Evolutionary conservation across 2,797 vertebrate genomes (phyloP).

Genomic region (Pseudochirops corinnae): DNA sequence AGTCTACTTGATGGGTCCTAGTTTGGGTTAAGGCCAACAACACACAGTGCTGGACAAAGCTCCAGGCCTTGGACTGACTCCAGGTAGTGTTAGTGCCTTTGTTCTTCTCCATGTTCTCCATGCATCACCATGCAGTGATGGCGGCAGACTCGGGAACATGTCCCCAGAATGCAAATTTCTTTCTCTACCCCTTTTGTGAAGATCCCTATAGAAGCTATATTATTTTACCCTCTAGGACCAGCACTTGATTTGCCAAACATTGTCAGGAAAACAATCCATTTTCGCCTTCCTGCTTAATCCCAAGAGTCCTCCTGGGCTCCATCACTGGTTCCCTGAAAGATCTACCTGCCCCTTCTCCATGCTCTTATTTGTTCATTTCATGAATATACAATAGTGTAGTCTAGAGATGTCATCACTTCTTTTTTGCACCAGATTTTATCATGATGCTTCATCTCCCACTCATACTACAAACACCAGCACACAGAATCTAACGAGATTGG

Average conservation of each 20-base stretch:
- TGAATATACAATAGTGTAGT: background rate
- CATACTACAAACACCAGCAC: background rate
- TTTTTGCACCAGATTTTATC: background rate
- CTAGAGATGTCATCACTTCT: background rate
- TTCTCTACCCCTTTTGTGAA: background rate
- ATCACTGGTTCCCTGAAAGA: background rate
- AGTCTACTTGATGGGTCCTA: background rate
- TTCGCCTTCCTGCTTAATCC: background rate
- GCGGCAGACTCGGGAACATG: background rate
- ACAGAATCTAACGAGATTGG: background rate
- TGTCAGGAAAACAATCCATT: background rate
- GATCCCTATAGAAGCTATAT: background rate
- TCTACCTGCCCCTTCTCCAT: background rate
- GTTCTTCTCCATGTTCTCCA: background rate
- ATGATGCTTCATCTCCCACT: background rate
- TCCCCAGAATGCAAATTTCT: background rate
- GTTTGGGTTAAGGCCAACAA: background rate
- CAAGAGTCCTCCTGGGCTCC: background rate
- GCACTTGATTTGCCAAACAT: background rate
- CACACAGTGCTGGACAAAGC: background rate
- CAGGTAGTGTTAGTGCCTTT: background rate
- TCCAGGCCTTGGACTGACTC: background rate
- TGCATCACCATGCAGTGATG: background rate
- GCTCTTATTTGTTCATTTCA: background rate
- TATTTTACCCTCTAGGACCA: background rate